Percentiles rank a stretch among this genome's conserved stretches.
Evolutionary conservation across 2,888 invertebrate genomes (phyloP).

Genomic region (Teleiodes luculella): DNA sequence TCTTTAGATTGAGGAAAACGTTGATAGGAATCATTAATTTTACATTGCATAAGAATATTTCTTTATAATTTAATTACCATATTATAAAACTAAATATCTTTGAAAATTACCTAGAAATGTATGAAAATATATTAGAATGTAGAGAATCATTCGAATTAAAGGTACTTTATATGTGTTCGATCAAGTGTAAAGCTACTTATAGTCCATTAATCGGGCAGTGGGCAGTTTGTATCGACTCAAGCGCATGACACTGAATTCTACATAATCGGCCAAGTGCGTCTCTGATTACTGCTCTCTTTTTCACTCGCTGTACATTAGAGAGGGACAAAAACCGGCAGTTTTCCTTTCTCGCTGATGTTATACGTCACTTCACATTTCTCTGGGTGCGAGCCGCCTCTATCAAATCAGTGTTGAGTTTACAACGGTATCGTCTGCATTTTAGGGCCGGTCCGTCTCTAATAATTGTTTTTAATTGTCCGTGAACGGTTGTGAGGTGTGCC

Average conservation of each 20-base stretch:
- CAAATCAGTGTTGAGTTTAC: constrained; percentile 67
- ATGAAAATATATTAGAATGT: background rate
- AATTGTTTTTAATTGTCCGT: constrained; percentile 51
- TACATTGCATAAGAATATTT: too few relatives aligned
- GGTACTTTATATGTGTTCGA: background rate
- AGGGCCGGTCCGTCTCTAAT: constrained; percentile 50
- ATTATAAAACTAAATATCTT: too few relatives aligned
- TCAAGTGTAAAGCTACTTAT: constrained; percentile 9
- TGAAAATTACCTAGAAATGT: background rate
- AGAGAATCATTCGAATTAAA: background rate
- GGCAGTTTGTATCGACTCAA: constrained; percentile 29
- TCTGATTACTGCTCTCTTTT: constrained; percentile 52
- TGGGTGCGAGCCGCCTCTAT: constrained; percentile 47
- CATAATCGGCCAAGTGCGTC: constrained; percentile 65
- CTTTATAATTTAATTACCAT: too few relatives aligned
- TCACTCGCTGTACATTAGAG: constrained; percentile 40
- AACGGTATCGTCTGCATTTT: constrained; percentile 62
- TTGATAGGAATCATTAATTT: too few relatives aligned
- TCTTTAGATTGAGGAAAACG: constrained; percentile 2
- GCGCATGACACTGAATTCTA: constrained; percentile 70
- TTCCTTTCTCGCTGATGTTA: constrained; percentile 64
- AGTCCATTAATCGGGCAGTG: constrained; percentile 27
- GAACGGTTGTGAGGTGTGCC: constrained; percentile 44
- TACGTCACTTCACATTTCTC: constrained; percentile 73
- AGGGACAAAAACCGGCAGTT: constrained; percentile 54